These are phyloP conservation scores for Ecdyonurus torrentis DNA, from an alignment of 2,888 invertebrate genomes.

Conservation along the genomic window DNA sequence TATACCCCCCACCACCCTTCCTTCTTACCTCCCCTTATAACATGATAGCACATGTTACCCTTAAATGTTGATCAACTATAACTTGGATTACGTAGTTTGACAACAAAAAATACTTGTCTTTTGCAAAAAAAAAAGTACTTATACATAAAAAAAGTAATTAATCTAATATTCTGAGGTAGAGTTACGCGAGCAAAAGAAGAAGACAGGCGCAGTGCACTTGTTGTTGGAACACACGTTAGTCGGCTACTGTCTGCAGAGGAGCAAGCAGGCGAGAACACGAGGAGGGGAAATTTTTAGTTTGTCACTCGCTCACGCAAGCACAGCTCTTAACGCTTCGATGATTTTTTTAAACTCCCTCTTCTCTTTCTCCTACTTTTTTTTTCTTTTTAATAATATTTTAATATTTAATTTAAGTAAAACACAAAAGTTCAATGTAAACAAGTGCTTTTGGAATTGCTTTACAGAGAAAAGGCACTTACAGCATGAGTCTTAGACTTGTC, in stretches of 20 bases:
- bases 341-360: not conserved
- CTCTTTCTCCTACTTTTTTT: not conserved
- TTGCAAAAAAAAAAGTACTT: no score
- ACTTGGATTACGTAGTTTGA: no score
- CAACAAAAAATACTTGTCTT: no score
- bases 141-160: no score
- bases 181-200: no score
- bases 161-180: no score
- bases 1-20: not conserved
- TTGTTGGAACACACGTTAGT: not conserved
- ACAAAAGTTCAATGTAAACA: not conserved
- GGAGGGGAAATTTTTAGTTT: not conserved
- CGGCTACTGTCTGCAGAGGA: not conserved
- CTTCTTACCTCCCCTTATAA: not conserved
- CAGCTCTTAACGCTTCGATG: not conserved
- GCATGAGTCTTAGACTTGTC: no score
- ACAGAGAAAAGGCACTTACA: no score
- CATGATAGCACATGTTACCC: not conserved
- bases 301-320: not conserved
- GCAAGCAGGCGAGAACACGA: not conserved
- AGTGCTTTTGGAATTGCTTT: no score
- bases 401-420: not conserved
- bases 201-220: not conserved
- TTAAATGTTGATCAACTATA: not conserved
- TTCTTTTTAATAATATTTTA: not conserved